Conservation (phyloP, 2,797 vertebrate species). For the Ataeniobius toweri region DNA sequence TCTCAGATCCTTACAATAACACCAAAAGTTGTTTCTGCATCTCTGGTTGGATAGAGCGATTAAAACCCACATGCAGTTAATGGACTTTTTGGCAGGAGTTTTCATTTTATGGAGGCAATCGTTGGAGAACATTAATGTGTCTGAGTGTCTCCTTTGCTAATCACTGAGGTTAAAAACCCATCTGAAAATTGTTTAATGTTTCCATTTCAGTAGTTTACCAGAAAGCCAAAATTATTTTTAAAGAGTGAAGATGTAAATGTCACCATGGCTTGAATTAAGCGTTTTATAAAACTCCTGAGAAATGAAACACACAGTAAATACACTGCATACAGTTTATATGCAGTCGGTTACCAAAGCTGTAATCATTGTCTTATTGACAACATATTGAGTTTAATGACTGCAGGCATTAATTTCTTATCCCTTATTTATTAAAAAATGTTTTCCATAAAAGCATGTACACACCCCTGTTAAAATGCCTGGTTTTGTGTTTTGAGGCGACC, state of each 20-base stretch:
- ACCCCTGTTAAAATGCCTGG: too few relatives aligned
- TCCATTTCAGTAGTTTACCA: slow-evolving; percentile 51
- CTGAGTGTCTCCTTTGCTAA: slow-evolving; percentile 56
- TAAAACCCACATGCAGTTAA: slow-evolving; percentile 69
- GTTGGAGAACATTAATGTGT: slow-evolving; percentile 47
- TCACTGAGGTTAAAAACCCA: slow-evolving; percentile 58
- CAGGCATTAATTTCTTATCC: background rate
- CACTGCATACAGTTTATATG: background rate
- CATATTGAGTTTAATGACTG: background rate
- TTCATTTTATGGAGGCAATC: slow-evolving; percentile 54
- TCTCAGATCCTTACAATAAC: slow-evolving; percentile 46
- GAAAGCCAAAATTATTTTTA: slow-evolving; percentile 16
- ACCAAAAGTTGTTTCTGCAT: slow-evolving; percentile 60
- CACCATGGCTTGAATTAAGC: slow-evolving; percentile 11
- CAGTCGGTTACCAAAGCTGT: slow-evolving; percentile 17
- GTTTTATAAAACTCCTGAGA: slow-evolving; percentile 7
- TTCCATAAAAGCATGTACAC: too few relatives aligned
- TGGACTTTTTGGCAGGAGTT: slow-evolving; percentile 76
- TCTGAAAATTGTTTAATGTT: slow-evolving; percentile 44
- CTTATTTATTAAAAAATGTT: background rate
- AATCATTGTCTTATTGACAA: background rate
- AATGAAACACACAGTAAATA: background rate
- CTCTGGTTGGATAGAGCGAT: slow-evolving; percentile 44
- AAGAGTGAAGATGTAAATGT: slow-evolving; percentile 14
- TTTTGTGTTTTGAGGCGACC: too few relatives aligned